phyloP scores from a whole-genome alignment of 2,113 vertebrate species.

The Galeopterus variegatus region DNA sequence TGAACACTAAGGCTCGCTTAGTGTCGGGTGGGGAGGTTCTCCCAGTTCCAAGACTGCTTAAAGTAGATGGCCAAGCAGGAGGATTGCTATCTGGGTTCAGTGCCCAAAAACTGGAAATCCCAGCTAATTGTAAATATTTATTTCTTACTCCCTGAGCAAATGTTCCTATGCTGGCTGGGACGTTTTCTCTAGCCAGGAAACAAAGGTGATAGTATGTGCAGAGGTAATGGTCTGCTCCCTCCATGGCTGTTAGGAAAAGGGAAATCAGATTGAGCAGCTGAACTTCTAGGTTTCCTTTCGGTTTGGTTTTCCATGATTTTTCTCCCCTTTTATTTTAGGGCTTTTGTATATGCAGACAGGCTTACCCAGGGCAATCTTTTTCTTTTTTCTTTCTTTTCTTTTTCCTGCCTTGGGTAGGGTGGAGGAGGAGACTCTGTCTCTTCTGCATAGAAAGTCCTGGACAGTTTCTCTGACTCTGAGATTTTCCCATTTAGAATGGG shows the following conservation, averaged over 20 bases:
- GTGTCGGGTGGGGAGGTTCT: background rate
- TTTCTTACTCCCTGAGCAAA: background rate
- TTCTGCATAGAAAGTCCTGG: background rate
- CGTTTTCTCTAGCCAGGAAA: constrained; percentile 9
- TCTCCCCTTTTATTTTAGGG: background rate
- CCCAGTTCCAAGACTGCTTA: background rate
- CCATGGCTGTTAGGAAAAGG: background rate
- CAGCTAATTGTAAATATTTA: constrained; percentile 53
- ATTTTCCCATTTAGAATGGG: background rate
- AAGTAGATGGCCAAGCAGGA: background rate
- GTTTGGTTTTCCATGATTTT: background rate
- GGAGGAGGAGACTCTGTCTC: background rate
- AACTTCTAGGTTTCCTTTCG: constrained; percentile 26
- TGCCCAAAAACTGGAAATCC: constrained; percentile 35
- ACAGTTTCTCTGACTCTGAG: background rate
- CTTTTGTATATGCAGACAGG: background rate
- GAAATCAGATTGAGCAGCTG: background rate
- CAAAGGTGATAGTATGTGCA: background rate
- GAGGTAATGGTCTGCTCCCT: background rate
- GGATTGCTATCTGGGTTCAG: background rate
- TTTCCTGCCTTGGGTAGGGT: background rate
- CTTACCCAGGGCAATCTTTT: background rate
- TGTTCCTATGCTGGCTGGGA: background rate
- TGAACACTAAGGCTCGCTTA: background rate
- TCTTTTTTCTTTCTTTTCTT: background rate